Base-by-base conservation (phyloP, 2,113 vertebrate species). In the Trochalopteron elliotii region DNA sequence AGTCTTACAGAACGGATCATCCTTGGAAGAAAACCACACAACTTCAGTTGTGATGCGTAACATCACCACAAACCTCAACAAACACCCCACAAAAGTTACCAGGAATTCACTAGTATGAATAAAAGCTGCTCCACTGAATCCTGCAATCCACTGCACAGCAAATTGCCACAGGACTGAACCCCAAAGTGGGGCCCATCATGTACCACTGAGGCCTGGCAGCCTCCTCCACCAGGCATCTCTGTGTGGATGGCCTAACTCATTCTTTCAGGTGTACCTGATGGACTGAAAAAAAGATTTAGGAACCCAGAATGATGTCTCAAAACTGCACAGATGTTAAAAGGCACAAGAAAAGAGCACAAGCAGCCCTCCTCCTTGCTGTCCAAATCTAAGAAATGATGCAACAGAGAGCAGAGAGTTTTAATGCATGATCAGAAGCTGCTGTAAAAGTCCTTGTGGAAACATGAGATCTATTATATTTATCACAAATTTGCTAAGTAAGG, bases 161-260 rank as follows among this genome's bases (percentile, higher is more conserved):
- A 61, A 22, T 5, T 61, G 13, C 33, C n/a, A 22, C 24, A 57
- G 80, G 76, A 39, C 64, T 50, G 45, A 87, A 39, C 18, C 14
- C 21, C 47, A 21, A 42, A 70, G 39, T 7, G 12, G 63, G 28
- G 28, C 17, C 59, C 85, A 79, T 42, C 22, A 20, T 0, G 0
- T 11, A 22, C 55, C 55, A 40, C 28, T 0, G 0, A 52, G 42
- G 60, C 20, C n/a, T 1, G 0, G 57, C n/a, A 83, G 33, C 47
- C 17, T 60, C 25, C n/a, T 83, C 37, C 25, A 33, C 42, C 37
- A 5, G 59, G 21, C 77, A 61, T 16, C 16, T 11, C 53, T 20
- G 47, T 0, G 1, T 40, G 28, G 35, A 21, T 76, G 30, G 61
- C 42, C 42, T 37, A 19, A 77, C 7, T 55, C 21, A 4, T 69